A percentile compares a stretch with the other conserved stretches of the same genome.
Evolutionary conservation across 2,888 invertebrate species (phyloP).

Genomic region (Tetranychus truncatus): DNA sequence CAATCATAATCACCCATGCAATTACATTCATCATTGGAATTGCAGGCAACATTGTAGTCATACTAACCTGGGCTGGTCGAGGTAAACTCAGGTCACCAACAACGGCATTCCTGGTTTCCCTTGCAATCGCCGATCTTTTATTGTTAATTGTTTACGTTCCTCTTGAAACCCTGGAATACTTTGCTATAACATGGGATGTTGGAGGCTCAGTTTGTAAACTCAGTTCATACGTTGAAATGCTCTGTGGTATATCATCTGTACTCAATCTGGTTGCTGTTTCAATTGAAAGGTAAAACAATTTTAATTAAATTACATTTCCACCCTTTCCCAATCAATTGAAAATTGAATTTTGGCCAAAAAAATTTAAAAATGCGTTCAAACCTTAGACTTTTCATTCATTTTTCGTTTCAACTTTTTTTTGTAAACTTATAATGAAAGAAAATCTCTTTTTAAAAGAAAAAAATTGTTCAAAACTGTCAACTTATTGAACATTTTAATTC

Average conservation of each 20-base stretch:
- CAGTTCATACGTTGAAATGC: slow-evolving; percentile 34
- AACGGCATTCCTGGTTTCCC: slow-evolving; percentile 29
- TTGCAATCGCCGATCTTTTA: slow-evolving; percentile 33
- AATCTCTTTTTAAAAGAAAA: too few relatives aligned
- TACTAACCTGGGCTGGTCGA: slow-evolving; percentile 27
- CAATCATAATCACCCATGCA: slow-evolving; percentile 28
- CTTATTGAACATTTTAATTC: too few relatives aligned
- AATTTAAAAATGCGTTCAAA: too few relatives aligned
- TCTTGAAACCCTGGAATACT: slow-evolving; percentile 28
- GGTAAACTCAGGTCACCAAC: slow-evolving; percentile 29
- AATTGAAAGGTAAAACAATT: slow-evolving; percentile 33
- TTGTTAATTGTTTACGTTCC: slow-evolving; percentile 29
- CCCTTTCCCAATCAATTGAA: too few relatives aligned
- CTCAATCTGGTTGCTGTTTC: slow-evolving; percentile 36
- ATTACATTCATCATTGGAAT: slow-evolving; percentile 28
- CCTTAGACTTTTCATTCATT: too few relatives aligned
- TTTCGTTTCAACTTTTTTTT: too few relatives aligned
- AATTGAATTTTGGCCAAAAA: too few relatives aligned
- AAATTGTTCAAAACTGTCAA: too few relatives aligned
- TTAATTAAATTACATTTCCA: background rate
- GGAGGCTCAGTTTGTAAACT: slow-evolving; percentile 34
- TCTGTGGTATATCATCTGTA: slow-evolving; percentile 35
- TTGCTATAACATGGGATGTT: slow-evolving; percentile 31
- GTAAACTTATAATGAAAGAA: too few relatives aligned
- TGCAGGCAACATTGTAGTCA: slow-evolving; percentile 28